Evolutionary conservation across 2,113 vertebrate species (phyloP), one percentile per base, ranked within the genome.

Genomic region (Callaeas wilsoni): DNA sequence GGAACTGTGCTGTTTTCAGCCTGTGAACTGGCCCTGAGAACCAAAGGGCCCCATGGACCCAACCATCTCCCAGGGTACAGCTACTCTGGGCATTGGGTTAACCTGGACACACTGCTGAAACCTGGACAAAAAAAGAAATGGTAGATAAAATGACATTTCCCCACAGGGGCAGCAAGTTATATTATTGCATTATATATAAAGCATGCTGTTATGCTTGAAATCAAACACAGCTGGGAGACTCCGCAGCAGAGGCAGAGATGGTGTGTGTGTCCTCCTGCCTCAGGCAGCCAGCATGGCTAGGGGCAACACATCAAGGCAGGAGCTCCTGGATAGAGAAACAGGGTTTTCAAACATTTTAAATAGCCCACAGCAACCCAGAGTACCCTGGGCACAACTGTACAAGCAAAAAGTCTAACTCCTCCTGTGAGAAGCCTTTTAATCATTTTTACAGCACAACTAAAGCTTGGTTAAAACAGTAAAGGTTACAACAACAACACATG

Each of bases 161-260:
- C 57, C 70, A 42, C 4, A 42, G 46, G 10, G 10, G 12, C n/a
- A 87, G 50, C n/a, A 64, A 76, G 50, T 17, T 41, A 26, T 3
- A 44, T 32, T 41, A 60, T 0, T 42, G 10, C 33, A 64, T 35
- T 57, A 63, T 13, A 55, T 17, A 67, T 27, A 89, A 87, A 84
- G 30, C 57, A 50, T 67, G 50, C 29, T 60, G 44, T 56, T 63
- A 52, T 13, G 26, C 47, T 56, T 68, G 52, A 64, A 83, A 53
- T 44, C 56, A 69, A 67, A 20, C 33, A 26, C 1, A 53, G 44
- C 57, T 71, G 42, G 2, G 1, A 87, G n/a, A 56, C 35, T 9
- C 25, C 0, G 0, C 12, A 49, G 27, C 13, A 13, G 41, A 78
- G 52, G 22, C 22, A 67, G 25, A 70, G 29, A 57, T 5, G 2